These are phyloP conservation scores for Hirtodrosophila confusa DNA, from an alignment of 2,888 invertebrate species.

Conservation along the genomic window DNA sequence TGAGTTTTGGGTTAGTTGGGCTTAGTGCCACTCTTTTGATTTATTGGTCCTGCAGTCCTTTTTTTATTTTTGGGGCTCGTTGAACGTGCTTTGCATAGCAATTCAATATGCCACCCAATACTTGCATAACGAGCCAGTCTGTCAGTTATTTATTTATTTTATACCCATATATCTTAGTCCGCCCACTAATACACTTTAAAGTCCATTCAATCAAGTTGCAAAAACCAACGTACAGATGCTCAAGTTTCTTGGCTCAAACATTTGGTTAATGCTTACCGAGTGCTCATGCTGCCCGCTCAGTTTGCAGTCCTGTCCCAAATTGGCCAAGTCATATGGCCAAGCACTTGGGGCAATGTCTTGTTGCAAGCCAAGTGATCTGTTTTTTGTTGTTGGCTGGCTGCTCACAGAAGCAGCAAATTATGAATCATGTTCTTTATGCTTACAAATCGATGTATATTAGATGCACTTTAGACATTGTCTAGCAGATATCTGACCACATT, in stretches of 20 bases:
- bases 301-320: not conserved
- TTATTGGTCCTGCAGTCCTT: conserved; percentile 48
- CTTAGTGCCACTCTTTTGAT: conserved; percentile 30
- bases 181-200: conserved; percentile 14
- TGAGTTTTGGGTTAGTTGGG: conserved; percentile 30
- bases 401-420: no score
- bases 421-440: no score
- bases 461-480: no score
- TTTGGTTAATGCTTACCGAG: conserved; percentile 3
- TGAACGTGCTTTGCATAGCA: conserved; percentile 58
- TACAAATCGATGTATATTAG: no score
- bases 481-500: no score
- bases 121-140: conserved; percentile 7
- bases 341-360: not conserved
- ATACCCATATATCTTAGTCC: conserved; percentile 7
- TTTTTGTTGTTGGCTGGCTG: no score
- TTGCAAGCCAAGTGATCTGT: no score
- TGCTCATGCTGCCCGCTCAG: conserved; percentile 1
- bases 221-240: not conserved
- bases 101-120: conserved; percentile 2
- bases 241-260: not conserved
- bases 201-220: conserved; percentile 22
- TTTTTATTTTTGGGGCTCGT: conserved; percentile 3
- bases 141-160: conserved; percentile 38
- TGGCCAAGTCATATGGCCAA: not conserved